phyloP scores from a whole-genome alignment of 2,888 invertebrate species.

The Lasioglossum morio region DNA sequence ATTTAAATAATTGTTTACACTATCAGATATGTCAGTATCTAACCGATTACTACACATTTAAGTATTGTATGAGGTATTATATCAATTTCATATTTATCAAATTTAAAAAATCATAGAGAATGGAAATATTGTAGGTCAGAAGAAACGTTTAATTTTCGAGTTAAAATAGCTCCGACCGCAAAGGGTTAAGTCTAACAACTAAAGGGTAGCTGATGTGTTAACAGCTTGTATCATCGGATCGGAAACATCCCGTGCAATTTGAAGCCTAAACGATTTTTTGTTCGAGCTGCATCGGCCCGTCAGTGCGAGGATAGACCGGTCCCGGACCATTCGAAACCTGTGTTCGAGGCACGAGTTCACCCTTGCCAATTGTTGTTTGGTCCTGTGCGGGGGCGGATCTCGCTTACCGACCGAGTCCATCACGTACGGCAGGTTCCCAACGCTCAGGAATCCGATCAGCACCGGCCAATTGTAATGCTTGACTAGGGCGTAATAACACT shows the following conservation, averaged over 20 bases:
- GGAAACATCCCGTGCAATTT: neutral
- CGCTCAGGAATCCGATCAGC: slow-evolving; percentile 80
- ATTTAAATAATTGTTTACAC: too few species aligned
- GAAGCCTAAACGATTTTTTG: neutral
- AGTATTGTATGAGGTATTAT: too few species aligned
- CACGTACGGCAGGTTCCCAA: slow-evolving; percentile 80
- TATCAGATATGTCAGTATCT: too few species aligned
- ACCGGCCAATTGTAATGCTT: slow-evolving; percentile 79
- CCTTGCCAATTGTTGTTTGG: neutral
- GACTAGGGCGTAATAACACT: slow-evolving; percentile 80
- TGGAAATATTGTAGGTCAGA: too few species aligned
- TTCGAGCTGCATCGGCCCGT: neutral
- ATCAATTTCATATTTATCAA: too few species aligned
- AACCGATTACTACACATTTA: too few species aligned
- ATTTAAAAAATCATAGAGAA: too few species aligned
- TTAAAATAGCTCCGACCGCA: too few species aligned
- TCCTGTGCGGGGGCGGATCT: neutral
- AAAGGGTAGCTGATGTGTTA: neutral
- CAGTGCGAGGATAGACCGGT: neutral
- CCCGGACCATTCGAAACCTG: neutral
- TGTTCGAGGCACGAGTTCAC: neutral
- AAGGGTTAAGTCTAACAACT: too few species aligned
- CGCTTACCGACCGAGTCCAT: slow-evolving; percentile 81
- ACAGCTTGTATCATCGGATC: neutral
- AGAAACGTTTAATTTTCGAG: too few species aligned